Base-by-base conservation (phyloP, 2,888 invertebrate species). In the Therioaphis trifolii region DNA sequence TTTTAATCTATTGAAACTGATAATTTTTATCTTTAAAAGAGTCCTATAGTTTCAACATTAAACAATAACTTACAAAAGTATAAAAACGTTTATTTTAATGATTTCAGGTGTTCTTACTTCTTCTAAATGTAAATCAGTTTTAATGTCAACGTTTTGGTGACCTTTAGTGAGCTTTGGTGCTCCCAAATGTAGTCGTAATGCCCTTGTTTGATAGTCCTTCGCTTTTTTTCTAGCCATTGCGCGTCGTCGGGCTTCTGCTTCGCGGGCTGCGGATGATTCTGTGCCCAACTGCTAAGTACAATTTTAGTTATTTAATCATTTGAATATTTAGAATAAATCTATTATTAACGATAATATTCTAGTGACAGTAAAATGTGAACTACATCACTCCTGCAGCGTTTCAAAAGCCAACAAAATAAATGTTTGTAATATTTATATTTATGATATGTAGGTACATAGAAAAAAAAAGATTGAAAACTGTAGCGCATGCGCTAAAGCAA, bases 111-210 rank as follows among this genome's bases (percentile, higher is more conserved):
- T 46, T 55, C 86, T 86, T 86, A 95, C 91, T 90, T 97, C 96
- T 89, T 97, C 96, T 84, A 97, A 91, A 88, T 94, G 96, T 87
- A 92, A 90, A 86, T 97, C 97, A 1, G 97, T 97, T 91, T 97
- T 97, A 68, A 97, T 92, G 85, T 93, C 93, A 87, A 94, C 95
- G 90, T 96, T 96, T 79, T 93, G 92, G 85, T 97, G 91, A 35
- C 96, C 96, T 79, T 93, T 92, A 61, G 96, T 94, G 18, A 94
- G 93, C 55, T 94, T 95, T 85, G 94, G 95, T 24, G 94, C 93
- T 85, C 91, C 92, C 82, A 92, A 91, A 46, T 92, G 89, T 61
- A 91, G 88, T 84, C 89, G 88, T 27, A 90, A 87, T 27, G 89
- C 86, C 85, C 89, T 89, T 14, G 89, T 89, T 87, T 88, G 90